Percentiles rank a stretch among this genome's conserved stretches.
phyloP scores from a whole-genome alignment of 2,888 invertebrate species.

The Rhodophaea formosa region DNA sequence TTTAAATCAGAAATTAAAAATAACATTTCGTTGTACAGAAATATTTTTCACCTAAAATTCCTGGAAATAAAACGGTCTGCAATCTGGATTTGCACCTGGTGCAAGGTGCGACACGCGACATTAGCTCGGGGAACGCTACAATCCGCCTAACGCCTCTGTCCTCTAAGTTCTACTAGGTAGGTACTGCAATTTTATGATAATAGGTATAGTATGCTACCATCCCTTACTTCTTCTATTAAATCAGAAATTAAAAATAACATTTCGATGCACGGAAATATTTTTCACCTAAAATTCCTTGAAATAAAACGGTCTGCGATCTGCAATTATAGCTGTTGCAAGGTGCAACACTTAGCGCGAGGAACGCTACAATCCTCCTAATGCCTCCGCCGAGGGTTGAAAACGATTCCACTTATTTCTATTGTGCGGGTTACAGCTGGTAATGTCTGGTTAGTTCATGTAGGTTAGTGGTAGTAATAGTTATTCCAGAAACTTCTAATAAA shows the following conservation, averaged over 20 bases:
- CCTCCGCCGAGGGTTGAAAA: conserved; percentile 1
- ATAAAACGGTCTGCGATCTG: background rate
- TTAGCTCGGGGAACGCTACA: background rate
- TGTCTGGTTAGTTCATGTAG: background rate
- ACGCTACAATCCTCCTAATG: background rate
- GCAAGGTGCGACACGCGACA: background rate
- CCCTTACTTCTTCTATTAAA: too few species aligned
- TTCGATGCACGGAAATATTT: too few species aligned
- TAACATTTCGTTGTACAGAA: too few species aligned
- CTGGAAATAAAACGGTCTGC: background rate
- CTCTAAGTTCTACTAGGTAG: too few species aligned
- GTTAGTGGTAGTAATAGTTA: background rate
- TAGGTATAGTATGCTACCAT: too few species aligned
- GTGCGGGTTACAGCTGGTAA: background rate
- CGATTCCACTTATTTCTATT: background rate
- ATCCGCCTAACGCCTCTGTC: background rate
- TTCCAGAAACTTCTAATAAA: too few species aligned
- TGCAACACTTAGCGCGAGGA: background rate
- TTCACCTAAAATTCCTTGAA: background rate
- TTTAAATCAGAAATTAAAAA: too few species aligned
- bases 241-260: too few species aligned
- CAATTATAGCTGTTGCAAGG: background rate
- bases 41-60: background rate
- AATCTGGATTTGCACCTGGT: background rate
- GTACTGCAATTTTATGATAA: too few species aligned